Evolutionary conservation across 1,140 invertebrate species (phyloP), one percentile per base, ranked within the genome.

Genomic region (Wasmannia auropunctata): DNA sequence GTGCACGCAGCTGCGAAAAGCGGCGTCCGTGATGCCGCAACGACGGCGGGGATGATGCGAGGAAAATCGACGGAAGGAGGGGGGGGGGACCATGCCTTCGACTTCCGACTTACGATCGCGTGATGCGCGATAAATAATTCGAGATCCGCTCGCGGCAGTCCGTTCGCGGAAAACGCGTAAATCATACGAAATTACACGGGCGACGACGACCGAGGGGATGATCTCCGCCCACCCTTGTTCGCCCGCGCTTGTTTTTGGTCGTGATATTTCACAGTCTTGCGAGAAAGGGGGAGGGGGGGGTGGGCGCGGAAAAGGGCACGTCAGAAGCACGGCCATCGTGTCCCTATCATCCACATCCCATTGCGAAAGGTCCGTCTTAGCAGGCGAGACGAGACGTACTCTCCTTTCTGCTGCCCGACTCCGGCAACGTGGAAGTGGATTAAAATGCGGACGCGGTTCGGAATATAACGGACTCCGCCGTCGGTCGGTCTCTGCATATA

Each of bases 181-280:
- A 92, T 92, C 91, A 91, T 22, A 46, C 83, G 76, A 90, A 90
- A 92, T 91, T 88, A 88, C 87, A 60, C 34, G 10, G 37, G 16
- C 37, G 37, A 60, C n/a, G n/a, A n/a, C n/a, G n/a, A 4, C 5
- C 14, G 43, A 67, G 11, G 16, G 58, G n/a, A n/a, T 19, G 58
- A 84, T 86, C 85, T 62, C 67, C 70, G 46, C 11, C 60, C 69
- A 0, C 74, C 70, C 84, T 65, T 63, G 76, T 85, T 70, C 34
- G 58, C 28, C 34, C 74, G 62, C 49, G 90, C 58, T 91, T 93
- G 92, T 92, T 91, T 93, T 92, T 90, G n/a, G 92, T 93, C 92
- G 81, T 88, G 89, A 92, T 93, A 91, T 83, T 93, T 93, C 91
- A 92, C 92, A 91, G 91, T 84, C 74, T 72, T 58, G 90, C n/a